Evolutionary conservation across 2,797 vertebrate species (phyloP).

Genomic region (Scolopax bukidnonensis): DNA sequence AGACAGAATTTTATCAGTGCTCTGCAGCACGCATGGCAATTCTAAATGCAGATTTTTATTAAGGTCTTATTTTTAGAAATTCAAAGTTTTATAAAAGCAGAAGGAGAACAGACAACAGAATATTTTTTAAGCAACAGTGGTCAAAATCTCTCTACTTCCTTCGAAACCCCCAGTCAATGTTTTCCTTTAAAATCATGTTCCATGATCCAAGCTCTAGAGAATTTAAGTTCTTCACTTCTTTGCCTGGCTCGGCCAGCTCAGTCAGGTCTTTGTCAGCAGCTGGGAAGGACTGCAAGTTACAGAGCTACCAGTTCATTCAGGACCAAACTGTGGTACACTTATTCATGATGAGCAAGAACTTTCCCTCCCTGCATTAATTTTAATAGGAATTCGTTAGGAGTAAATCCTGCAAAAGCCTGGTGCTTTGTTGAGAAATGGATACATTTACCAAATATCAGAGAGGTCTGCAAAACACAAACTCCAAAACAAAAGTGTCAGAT

Average conservation of each 20-base stretch:
- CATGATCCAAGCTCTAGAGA: constrained; percentile 40
- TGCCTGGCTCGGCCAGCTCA: constrained; percentile 2
- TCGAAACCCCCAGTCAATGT: not conserved
- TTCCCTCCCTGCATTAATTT: not conserved
- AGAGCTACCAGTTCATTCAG: not conserved
- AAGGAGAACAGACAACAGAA: not conserved
- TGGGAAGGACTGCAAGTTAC: not conserved
- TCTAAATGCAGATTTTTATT: not conserved
- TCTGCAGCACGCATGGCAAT: not conserved
- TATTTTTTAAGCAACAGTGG: not conserved
- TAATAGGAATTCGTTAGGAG: not conserved
- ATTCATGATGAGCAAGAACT: not conserved
- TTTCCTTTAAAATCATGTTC: constrained; percentile 30
- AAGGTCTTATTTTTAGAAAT: not conserved
- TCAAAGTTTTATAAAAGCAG: not conserved
- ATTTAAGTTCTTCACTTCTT: not conserved
- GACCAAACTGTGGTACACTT: not conserved
- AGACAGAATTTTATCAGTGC: not conserved
- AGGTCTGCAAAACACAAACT: not conserved
- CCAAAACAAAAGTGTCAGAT: constrained; percentile 34
- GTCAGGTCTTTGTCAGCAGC: constrained; percentile 36
- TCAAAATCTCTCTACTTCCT: not conserved
- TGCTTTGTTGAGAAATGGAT: not conserved
- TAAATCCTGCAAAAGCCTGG: not conserved
- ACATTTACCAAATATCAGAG: constrained; percentile 3